Base-by-base conservation (phyloP, 2,888 invertebrate species). In the Bedellia somnulentella region DNA sequence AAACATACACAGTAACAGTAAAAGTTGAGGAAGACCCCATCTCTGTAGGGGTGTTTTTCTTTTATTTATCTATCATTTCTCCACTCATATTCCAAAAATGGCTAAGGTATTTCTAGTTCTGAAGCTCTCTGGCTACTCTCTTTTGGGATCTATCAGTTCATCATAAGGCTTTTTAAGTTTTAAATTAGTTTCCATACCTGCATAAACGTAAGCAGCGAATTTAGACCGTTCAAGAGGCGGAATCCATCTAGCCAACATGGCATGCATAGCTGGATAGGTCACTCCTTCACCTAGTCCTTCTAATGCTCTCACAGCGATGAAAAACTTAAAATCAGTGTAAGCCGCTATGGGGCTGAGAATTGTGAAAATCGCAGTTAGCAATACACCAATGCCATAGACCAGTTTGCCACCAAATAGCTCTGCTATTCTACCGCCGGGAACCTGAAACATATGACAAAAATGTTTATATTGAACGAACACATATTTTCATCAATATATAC, bases 201-300 rank as follows among this genome's bases (percentile, higher is more conserved):
- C 89, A 73, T 91, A 91, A 4, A 90, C 89, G 53, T 87, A 81
- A 16, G 93, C 92, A 8, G 91, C 93, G 59, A 95, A 88, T 58
- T 89, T 89, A 30, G 89, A 90, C 44, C 94, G 80, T 57, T 96
- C 96, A 45, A 90, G 57, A 2, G 93, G 94, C 4, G 95, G 95
- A 30, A 94, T 89, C 96, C 96, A 96, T 39, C 85, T 80, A 0
- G 94, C 91, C 47, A 95, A 73, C 86, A 96, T 87, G 11, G 88
- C 87, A 58, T 95, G 93, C 92, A 95, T 93, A 0, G 93, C 88
- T 10, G 96, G 96, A 61, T 92, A 94, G 5, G 92, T 92, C 4
- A 93, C 92, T 17, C 91, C 92, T 75, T 93, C 93, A 1, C 87
- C 86, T 52, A 93, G 82, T 12, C 93, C 93, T 57, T 92, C 89